phyloP scores from a whole-genome alignment of 2,113 vertebrate genomes.

The Tricholaema leucomelas region DNA sequence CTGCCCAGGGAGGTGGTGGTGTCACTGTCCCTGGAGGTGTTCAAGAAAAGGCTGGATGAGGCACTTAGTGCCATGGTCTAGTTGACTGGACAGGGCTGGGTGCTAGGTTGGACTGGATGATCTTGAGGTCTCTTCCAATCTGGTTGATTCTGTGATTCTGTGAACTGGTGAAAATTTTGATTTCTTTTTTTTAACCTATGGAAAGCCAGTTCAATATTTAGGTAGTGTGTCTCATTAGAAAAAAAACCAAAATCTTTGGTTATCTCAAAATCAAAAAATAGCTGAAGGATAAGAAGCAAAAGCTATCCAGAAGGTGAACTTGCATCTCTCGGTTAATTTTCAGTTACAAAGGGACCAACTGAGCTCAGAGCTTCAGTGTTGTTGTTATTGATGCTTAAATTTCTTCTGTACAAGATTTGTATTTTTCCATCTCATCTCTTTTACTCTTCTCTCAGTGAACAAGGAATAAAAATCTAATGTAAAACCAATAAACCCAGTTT shows the following conservation, averaged over 20 bases:
- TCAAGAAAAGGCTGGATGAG: no score
- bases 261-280: neutral
- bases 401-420: neutral
- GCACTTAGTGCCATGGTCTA: no score
- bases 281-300: neutral
- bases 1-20: no score
- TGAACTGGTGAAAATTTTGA: neutral
- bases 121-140: no score
- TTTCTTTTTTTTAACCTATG: rapidly evolving
- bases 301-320: neutral
- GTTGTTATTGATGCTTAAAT: neutral
- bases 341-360: neutral
- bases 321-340: neutral
- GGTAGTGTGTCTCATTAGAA: neutral
- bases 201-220: neutral
- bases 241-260: neutral
- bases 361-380: neutral
- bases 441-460: neutral
- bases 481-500: neutral
- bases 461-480: neutral
- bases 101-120: no score
- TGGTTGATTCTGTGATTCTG: no score
- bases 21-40: no score
- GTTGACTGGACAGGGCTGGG: no score
- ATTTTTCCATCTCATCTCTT: neutral